Base-by-base conservation (phyloP, 2,797 vertebrate species). In the Acropternis orthonyx region DNA sequence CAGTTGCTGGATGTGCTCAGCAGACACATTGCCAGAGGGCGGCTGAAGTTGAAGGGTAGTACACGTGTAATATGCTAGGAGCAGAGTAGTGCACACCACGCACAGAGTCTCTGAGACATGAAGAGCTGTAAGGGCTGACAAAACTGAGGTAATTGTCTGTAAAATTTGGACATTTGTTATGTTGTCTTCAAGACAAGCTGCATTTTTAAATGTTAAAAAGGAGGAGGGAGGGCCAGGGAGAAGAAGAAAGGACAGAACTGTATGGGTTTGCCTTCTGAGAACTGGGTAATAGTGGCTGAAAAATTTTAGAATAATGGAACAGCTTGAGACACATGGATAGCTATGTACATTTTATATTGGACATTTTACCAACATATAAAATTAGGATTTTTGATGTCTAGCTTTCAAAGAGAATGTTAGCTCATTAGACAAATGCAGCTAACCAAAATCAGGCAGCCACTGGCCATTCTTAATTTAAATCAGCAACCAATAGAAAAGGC, bases 51-150 rank as follows among this genome's bases (percentile, higher is more conserved):
- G 24, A 44, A 51, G 39, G n/a, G 44, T 8, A 15, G 10, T 26
- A 41, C 19, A 6, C 0, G 0, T n/a, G 22, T 62, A 15, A n/a
- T 37, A 14, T 0, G 1, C 37, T 51, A 71, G 48, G 30, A 84
- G 9, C 13, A 27, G 43, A 26, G 15, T 13, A 27, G 36, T 30
- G 19, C 26, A 20, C 14, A 26, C 12, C 22, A 58, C 46, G 28
- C 54, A 26, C 1, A 1, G 43, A 48, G 28, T 49, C 14, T 37
- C 16, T 1, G 4, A 71, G 44, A 63, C 27, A 8, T 3, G 12
- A 52, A 56, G 37, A 81, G 24, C 41, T 9, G 19, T 41, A 74
- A 49, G 15, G 13, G 27, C 46, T 65, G 26, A 23, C 48, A 62
- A 88, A 68, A n/a, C 39, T n/a, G 39, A 82, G 8, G 43, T 49